Conservation (phyloP, 30 jellyfish, hydroid and myxozoan species). For the Hydractinia symbiolongicarpus region DNA sequence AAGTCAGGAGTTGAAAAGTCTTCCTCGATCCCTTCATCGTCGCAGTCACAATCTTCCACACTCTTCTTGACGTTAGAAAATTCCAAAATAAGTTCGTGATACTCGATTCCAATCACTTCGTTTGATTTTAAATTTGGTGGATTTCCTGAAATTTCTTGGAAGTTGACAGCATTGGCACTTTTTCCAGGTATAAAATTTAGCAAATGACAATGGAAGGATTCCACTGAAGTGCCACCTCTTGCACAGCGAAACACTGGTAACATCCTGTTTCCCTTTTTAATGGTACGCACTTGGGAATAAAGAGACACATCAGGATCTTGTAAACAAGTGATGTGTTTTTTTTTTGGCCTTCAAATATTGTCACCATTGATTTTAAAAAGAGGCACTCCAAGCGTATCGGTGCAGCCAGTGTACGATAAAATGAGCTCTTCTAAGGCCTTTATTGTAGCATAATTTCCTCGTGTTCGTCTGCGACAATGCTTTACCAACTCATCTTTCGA, state of each 20-base stretch:
- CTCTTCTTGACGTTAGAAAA: neutral
- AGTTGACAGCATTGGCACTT: constrained; percentile 41
- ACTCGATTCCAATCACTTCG: constrained; percentile 40
- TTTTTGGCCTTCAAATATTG: no score
- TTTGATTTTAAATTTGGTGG: constrained; percentile 6
- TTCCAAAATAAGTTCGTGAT: neutral
- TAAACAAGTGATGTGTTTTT: constrained; percentile 42
- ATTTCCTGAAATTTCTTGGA: constrained; percentile 20
- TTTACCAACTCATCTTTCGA: constrained; percentile 9
- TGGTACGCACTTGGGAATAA: constrained; percentile 22
- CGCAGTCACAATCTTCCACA: constrained; percentile 22
- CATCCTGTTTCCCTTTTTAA: constrained; percentile 26
- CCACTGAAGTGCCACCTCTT: constrained; percentile 20
- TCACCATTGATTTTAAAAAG: constrained; percentile 5
- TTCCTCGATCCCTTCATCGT: constrained; percentile 16
- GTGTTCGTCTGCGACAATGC: constrained; percentile 48
- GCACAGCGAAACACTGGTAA: constrained; percentile 41
- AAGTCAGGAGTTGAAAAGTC: neutral
- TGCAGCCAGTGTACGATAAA: constrained; percentile 19
- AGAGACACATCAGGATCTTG: constrained; percentile 42
- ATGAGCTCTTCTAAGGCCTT: constrained; percentile 30
- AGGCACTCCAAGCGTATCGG: constrained; percentile 55
- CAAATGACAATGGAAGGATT: constrained; percentile 26
- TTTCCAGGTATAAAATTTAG: constrained; percentile 17
- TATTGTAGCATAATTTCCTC: constrained; percentile 13